Conservation (phyloP, 1,140 invertebrate genomes). For the Ceratina japonica region DNA sequence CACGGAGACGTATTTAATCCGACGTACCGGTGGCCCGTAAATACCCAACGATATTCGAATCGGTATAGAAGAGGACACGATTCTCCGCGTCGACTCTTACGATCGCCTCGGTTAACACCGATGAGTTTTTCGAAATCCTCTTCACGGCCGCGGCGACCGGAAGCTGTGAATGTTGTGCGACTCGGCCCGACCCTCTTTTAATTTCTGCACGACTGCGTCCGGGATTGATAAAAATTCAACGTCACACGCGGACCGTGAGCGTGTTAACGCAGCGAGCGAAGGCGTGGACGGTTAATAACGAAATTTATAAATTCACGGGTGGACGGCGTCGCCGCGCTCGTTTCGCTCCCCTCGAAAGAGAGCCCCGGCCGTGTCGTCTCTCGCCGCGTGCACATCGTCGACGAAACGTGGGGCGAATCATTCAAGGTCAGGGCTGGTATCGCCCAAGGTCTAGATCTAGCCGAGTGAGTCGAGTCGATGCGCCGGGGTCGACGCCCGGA, state of each 20-base stretch:
- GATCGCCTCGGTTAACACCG: no score
- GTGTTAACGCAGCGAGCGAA: conserved; percentile 1
- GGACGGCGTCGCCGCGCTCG: conserved; percentile 11
- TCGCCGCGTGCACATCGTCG: background rate
- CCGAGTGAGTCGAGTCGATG: conserved; percentile 14
- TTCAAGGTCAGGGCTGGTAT: conserved; percentile 27
- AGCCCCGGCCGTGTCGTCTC: no score
- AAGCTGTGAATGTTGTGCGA: conserved; percentile 56
- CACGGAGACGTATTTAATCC: conserved; percentile 5
- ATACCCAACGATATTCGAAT: no score
- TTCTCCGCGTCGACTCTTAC: background rate
- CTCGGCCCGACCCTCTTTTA: conserved; percentile 41
- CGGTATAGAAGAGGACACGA: background rate
- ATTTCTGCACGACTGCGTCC: conserved; percentile 54
- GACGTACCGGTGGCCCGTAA: no score
- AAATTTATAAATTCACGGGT: conserved; percentile 39
- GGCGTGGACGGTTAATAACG: conserved; percentile 4
- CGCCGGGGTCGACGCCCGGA: conserved; percentile 50
- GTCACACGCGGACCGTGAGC: conserved; percentile 26
- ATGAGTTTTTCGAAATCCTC: conserved; percentile 35
- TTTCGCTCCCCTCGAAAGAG: conserved; percentile 10
- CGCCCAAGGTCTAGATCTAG: conserved; percentile 48
- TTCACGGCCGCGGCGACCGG: conserved; percentile 41
- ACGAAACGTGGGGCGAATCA: conserved; percentile 28
- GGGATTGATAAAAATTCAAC: conserved; percentile 53